Evolutionary conservation across 2,888 invertebrate species (phyloP).

Genomic region (Ditylenchus weischeri): DNA sequence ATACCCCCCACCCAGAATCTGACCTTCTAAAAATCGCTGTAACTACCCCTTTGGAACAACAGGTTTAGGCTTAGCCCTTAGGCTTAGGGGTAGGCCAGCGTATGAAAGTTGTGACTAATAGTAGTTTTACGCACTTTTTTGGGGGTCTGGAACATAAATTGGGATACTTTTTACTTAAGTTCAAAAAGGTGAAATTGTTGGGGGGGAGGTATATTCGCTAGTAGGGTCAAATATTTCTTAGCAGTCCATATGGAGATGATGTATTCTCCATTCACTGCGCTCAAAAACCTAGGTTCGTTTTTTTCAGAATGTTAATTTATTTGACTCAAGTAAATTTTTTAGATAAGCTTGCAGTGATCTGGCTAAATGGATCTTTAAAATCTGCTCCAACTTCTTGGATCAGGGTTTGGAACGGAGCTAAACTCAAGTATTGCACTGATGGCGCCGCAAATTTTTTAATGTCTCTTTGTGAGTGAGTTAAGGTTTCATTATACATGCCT

Average conservation of each 20-base stretch:
- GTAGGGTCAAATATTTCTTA: no score
- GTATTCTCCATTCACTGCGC: slow-evolving; percentile 1
- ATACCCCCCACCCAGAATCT: no score
- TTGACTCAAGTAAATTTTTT: neutral
- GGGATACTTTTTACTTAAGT: no score
- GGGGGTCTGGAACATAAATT: no score
- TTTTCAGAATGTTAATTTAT: neutral
- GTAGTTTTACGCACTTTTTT: no score
- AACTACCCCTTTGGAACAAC: no score
- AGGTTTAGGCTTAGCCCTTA: no score
- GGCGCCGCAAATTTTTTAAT: slow-evolving; percentile 48
- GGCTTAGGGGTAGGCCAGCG: no score
- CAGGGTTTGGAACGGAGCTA: slow-evolving; percentile 43
- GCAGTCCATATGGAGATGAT: neutral
- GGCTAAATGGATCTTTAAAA: slow-evolving; percentile 18
- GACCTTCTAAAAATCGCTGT: no score
- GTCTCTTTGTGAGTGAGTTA: slow-evolving; percentile 24
- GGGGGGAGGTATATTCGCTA: no score
- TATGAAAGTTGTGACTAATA: no score
- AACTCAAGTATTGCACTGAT: slow-evolving; percentile 42
- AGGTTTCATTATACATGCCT: neutral
- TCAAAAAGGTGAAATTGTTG: no score
- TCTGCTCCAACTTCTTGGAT: slow-evolving; percentile 28
- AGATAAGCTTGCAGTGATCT: slow-evolving; percentile 25
- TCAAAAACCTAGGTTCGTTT: neutral